Evolutionary conservation across 2,113 vertebrate species (phyloP).

Genomic region (Rhabdomys dilectus): DNA sequence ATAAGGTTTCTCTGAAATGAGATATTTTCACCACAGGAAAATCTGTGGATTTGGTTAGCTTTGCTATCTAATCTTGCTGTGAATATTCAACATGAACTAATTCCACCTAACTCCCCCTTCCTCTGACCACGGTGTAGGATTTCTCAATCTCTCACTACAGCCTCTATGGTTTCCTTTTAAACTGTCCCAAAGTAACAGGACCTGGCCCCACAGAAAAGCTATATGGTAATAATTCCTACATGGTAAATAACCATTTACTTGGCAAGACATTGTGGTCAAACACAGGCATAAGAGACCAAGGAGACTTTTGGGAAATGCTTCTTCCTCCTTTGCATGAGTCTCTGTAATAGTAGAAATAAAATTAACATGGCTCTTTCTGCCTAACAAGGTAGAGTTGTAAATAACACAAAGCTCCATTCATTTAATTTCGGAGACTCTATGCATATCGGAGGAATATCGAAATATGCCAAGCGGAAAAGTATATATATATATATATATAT

Average conservation of each 20-base stretch:
- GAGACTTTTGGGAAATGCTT: not conserved
- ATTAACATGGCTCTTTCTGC: slow-evolving; percentile 29
- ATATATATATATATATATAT: too few species aligned
- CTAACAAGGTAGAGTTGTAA: slow-evolving; percentile 51
- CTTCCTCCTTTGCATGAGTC: not conserved
- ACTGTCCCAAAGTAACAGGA: slow-evolving; percentile 34
- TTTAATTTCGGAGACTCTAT: slow-evolving; percentile 30
- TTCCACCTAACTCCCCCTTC: slow-evolving; percentile 36
- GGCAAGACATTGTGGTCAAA: slow-evolving; percentile 47
- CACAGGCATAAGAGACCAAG: not conserved
- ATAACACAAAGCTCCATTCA: not conserved
- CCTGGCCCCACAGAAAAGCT: slow-evolving; percentile 64
- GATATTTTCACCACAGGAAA: slow-evolving; percentile 79
- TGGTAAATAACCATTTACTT: slow-evolving; percentile 9
- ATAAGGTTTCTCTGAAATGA: slow-evolving; percentile 80
- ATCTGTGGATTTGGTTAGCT: slow-evolving; percentile 80
- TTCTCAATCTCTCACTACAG: slow-evolving; percentile 44
- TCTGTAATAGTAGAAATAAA: slow-evolving; percentile 34
- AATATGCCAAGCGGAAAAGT: slow-evolving; percentile 25
- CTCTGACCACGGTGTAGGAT: slow-evolving; percentile 52
- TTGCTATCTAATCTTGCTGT: slow-evolving; percentile 72
- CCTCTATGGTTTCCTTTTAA: slow-evolving; percentile 53
- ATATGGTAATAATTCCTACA: slow-evolving; percentile 27
- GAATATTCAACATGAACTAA: slow-evolving; percentile 78
- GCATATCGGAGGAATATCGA: slow-evolving; percentile 6